Conservation (phyloP, 2,797 vertebrate species). For the Acrocephalus scirpaceus region DNA sequence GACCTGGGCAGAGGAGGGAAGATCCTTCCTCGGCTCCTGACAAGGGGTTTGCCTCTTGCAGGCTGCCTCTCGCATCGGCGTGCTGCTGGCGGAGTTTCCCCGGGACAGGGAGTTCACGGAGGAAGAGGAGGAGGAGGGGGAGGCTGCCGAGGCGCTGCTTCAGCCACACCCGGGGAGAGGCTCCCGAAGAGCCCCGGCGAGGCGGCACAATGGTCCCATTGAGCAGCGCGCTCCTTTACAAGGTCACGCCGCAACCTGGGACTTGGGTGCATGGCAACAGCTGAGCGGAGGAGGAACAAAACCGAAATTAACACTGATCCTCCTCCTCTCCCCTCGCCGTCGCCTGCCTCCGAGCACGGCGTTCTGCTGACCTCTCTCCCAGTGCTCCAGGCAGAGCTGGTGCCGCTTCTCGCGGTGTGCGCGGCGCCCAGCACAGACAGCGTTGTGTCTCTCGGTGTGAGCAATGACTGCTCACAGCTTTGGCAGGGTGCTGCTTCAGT, state of each 20-base stretch:
- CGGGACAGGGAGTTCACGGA: conserved; percentile 52
- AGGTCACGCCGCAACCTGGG: conserved; percentile 73
- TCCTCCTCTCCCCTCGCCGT: not conserved
- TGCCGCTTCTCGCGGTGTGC: not conserved
- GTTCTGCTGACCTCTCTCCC: not conserved
- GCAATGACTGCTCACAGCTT: conserved; percentile 38
- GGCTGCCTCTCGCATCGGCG: conserved; percentile 39
- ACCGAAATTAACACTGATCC: conserved; percentile 27
- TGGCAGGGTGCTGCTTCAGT: conserved; percentile 24
- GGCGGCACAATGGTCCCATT: conserved; percentile 65
- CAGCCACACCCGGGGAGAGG: conserved; percentile 59
- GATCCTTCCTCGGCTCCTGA: conserved; percentile 51
- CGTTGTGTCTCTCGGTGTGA: not conserved
- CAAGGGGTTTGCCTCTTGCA: conserved; percentile 62
- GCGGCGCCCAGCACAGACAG: not conserved
- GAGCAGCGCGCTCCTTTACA: conserved; percentile 63
- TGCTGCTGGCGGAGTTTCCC: conserved; percentile 65
- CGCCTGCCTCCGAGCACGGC: not conserved
- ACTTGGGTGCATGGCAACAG: conserved; percentile 46
- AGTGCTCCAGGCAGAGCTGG: not conserved
- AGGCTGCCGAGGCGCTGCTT: conserved; percentile 44
- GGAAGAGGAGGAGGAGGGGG: conserved; percentile 13
- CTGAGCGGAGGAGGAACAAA: conserved; percentile 59
- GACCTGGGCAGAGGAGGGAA: conserved; percentile 21
- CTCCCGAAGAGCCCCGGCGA: conserved; percentile 44